phyloP scores from a whole-genome alignment of 1,140 invertebrate species.

The Tetramorium simillimum region DNA sequence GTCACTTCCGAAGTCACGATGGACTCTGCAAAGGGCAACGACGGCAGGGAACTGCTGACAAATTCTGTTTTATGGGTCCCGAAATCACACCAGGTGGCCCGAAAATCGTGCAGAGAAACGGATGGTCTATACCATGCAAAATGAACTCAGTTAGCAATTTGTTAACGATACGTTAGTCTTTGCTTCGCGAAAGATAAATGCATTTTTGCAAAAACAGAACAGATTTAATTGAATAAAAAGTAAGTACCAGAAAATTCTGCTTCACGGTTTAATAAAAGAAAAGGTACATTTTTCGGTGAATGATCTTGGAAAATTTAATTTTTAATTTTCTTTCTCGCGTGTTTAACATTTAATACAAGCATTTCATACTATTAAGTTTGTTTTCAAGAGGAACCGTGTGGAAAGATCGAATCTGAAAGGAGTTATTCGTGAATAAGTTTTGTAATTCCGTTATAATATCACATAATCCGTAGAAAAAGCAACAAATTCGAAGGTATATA shows the following conservation, averaged over 20 bases:
- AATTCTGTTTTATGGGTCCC: constrained; percentile 81
- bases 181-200: neutral
- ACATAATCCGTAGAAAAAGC: neutral
- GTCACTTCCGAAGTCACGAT: constrained; percentile 60
- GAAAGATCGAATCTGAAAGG: neutral
- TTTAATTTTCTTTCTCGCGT: neutral
- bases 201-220: neutral
- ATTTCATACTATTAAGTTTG: neutral
- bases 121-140: neutral
- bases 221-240: neutral
- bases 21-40: constrained; percentile 51
- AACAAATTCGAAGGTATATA: neutral
- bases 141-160: neutral
- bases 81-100: constrained; percentile 70
- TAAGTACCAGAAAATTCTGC: neutral
- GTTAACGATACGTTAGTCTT: neutral
- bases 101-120: neutral
- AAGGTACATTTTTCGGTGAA: neutral
- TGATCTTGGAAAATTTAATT: neutral
- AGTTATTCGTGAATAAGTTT: constrained; percentile 18
- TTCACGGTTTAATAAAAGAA: neutral
- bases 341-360: neutral
- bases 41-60: constrained; percentile 78
- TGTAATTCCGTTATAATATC: constrained; percentile 35
- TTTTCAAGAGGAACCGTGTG: neutral